These are phyloP conservation scores for Vespertilio murinus DNA, from an alignment of 2,797 vertebrate species.

Conservation along the genomic window DNA sequence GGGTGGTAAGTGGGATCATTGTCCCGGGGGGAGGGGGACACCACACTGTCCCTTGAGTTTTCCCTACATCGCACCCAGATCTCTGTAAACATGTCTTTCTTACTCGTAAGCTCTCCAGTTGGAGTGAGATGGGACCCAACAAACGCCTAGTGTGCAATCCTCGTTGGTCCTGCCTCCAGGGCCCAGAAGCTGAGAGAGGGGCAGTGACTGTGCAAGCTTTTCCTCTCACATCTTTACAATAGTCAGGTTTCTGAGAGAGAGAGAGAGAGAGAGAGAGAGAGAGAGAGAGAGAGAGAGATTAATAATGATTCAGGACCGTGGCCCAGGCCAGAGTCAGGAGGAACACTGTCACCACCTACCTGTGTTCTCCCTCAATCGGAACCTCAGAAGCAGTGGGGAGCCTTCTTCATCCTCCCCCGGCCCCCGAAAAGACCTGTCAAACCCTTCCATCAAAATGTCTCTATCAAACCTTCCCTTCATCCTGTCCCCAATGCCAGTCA, in stretches of 20 bases:
- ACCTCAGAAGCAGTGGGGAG: neutral
- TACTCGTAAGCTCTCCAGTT: neutral
- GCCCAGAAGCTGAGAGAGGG: neutral
- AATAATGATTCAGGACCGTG: too few species aligned
- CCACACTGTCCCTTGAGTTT: neutral
- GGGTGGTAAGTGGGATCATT: neutral
- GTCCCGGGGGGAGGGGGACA: too few species aligned
- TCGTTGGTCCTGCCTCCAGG: neutral
- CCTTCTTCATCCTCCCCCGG: neutral
- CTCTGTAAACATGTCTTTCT: neutral
- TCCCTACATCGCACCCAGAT: neutral
- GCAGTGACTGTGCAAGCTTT: neutral
- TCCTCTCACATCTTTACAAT: neutral
- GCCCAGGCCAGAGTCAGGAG: neutral
- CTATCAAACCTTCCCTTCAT: neutral
- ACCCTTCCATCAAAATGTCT: neutral
- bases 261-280: neutral
- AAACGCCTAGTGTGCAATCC: neutral
- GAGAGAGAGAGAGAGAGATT: neutral
- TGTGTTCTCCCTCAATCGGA: neutral
- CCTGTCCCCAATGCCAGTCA: neutral
- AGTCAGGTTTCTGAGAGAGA: neutral
- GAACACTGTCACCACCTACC: rapidly evolving
- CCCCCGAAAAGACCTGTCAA: neutral
- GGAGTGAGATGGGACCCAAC: neutral